phyloP scores from a whole-genome alignment of 2,888 invertebrate genomes.

The Eupelmus urozonus region DNA sequence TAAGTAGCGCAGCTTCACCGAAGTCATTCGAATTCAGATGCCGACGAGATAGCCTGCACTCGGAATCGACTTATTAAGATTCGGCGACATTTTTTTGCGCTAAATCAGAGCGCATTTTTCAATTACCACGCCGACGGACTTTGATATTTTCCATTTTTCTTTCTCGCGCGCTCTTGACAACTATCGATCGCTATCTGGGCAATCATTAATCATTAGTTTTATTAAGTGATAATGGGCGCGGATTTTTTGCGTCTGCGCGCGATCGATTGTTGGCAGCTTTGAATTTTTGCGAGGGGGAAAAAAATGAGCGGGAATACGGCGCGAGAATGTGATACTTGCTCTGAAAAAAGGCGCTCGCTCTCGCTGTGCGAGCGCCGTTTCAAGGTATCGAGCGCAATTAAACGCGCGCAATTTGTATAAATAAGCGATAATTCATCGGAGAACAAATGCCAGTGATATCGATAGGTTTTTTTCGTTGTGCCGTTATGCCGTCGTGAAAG shows the following conservation, averaged over 20 bases:
- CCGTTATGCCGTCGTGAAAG: no score
- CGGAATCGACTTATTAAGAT: no score
- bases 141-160: slow-evolving; percentile 18
- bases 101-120: background rate
- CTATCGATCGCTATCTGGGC: slow-evolving; percentile 3
- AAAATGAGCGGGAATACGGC: background rate
- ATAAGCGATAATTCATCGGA: background rate
- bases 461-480: no score
- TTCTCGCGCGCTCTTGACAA: background rate
- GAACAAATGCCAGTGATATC: no score
- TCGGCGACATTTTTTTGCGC: background rate
- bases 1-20: no score
- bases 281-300: background rate
- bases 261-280: no score
- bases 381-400: background rate
- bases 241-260: background rate
- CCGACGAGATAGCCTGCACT: no score
- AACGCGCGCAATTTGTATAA: slow-evolving; percentile 2
- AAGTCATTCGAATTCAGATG: no score
- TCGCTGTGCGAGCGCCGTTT: no score
- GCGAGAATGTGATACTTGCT: background rate
- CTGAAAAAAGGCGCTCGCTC: background rate
- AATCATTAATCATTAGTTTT: slow-evolving; percentile 42
- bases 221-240: slow-evolving; percentile 24
- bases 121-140: background rate